Percentiles rank a stretch among this genome's conserved stretches.
Evolutionary conservation across 2,888 invertebrate species (phyloP).

Genomic region (Scaptodrosophila latifasciaeformis): DNA sequence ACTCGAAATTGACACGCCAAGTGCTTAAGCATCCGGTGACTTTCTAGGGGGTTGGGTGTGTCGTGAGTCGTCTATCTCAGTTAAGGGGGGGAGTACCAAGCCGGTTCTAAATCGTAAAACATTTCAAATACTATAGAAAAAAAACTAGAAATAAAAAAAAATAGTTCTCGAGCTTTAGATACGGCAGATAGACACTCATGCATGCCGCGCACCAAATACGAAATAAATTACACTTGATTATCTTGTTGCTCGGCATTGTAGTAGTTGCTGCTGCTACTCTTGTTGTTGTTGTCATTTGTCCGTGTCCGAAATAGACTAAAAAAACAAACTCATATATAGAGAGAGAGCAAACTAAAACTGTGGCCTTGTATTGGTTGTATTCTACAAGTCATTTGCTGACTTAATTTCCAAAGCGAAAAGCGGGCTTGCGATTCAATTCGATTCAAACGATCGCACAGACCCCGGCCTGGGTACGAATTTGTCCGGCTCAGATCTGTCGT

Average conservation of each 20-base stretch:
- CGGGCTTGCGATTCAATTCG: conserved; percentile 23
- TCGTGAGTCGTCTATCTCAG: too few species aligned
- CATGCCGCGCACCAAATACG: conserved; percentile 64
- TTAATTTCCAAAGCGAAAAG: conserved; percentile 64
- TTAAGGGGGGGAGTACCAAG: too few species aligned
- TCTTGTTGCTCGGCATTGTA: conserved; percentile 56
- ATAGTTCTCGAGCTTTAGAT: background rate
- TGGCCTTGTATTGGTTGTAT: conserved; percentile 33
- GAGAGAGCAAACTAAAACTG: conserved; percentile 1
- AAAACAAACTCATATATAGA: conserved; percentile 6
- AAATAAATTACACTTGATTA: conserved; percentile 73
- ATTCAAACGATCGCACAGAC: conserved; percentile 5
- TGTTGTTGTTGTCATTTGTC: conserved; percentile 42
- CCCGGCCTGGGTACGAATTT: background rate
- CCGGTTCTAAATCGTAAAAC: too few species aligned
- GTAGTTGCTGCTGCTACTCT: conserved; percentile 23
- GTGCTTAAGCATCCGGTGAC: conserved; percentile 41
- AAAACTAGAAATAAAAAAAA: too few species aligned
- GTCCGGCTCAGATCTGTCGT: background rate
- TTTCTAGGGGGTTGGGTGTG: background rate
- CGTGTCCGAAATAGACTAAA: conserved; percentile 34
- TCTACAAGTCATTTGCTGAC: conserved; percentile 74
- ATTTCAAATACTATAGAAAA: too few species aligned
- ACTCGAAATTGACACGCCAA: conserved; percentile 31
- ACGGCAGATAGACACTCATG: conserved; percentile 43